Conservation (phyloP, 2,888 invertebrate genomes). For the Cenopis cana region DNA sequence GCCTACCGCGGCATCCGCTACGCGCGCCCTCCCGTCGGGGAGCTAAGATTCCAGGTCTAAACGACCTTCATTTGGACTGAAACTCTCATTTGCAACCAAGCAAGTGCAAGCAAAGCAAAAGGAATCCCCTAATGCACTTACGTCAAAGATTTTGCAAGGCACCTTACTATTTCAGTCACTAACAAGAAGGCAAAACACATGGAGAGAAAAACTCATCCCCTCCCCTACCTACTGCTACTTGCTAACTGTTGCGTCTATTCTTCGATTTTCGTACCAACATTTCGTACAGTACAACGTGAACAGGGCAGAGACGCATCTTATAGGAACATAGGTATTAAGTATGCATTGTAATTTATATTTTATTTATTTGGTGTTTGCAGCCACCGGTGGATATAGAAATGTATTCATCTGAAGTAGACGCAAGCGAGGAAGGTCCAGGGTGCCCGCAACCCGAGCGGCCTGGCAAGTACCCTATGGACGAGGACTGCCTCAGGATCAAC, state of each 20-base stretch:
- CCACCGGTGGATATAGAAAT: slow-evolving; percentile 77
- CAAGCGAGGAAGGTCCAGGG: slow-evolving; percentile 84
- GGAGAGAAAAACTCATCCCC: neutral
- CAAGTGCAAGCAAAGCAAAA: neutral
- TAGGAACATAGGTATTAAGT: no score
- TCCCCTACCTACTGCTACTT: no score
- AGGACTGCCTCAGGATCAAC: slow-evolving; percentile 88
- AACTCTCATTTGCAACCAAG: neutral
- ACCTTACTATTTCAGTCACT: no score
- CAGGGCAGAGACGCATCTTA: no score
- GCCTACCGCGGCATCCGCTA: slow-evolving; percentile 77
- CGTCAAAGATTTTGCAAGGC: no score
- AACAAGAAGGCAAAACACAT: neutral
- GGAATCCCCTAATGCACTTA: no score
- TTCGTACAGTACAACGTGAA: no score
- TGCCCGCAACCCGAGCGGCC: slow-evolving; percentile 77
- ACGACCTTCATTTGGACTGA: neutral
- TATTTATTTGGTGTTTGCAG: slow-evolving; percentile 53
- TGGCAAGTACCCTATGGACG: slow-evolving; percentile 67
- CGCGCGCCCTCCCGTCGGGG: slow-evolving; percentile 69
- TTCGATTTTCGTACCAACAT: no score
- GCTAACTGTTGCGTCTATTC: no score
- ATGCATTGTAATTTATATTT: no score
- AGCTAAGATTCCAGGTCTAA: slow-evolving; percentile 59
- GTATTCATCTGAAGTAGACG: slow-evolving; percentile 82